A percentile compares a stretch with the other conserved stretches of the same genome.
Conservation (phyloP, 2,888 invertebrate genomes). For the Megastigmus dorsalis region DNA sequence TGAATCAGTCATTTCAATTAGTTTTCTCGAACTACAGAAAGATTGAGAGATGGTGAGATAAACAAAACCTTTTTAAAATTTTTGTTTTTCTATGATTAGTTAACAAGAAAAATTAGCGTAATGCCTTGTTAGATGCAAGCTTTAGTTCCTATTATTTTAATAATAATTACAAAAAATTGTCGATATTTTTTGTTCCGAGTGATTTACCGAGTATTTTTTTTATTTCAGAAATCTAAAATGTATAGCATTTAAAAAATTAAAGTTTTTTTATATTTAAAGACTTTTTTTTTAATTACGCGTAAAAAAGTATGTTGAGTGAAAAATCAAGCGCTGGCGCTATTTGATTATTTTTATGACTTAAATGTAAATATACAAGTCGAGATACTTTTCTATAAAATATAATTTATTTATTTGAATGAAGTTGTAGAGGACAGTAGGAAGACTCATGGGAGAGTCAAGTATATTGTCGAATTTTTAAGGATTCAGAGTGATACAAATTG, state of each 20-base stretch:
- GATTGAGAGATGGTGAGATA: neutral
- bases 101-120: neutral
- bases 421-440: neutral
- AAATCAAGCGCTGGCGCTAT: constrained; percentile 37
- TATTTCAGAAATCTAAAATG: neutral
- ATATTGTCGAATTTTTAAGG: constrained; percentile 20
- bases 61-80: neutral
- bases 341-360: neutral
- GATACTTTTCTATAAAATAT: constrained; percentile 41
- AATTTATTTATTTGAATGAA: constrained; percentile 32
- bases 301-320: constrained; percentile 2
- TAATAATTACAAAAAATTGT: neutral
- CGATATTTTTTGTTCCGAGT: neutral
- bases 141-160: constrained; percentile 42
- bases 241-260: neutral
- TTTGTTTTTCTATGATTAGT: neutral
- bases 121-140: constrained; percentile 22
- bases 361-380: constrained; percentile 35
- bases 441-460: neutral
- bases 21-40: constrained; percentile 23
- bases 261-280: neutral
- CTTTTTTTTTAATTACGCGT: neutral
- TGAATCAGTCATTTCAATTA: constrained; percentile 36
- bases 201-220: neutral
- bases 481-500: too few relatives aligned